These are phyloP conservation scores for Cheumatopsyche charites DNA, from an alignment of 1,140 invertebrate genomes.

Conservation along the genomic window DNA sequence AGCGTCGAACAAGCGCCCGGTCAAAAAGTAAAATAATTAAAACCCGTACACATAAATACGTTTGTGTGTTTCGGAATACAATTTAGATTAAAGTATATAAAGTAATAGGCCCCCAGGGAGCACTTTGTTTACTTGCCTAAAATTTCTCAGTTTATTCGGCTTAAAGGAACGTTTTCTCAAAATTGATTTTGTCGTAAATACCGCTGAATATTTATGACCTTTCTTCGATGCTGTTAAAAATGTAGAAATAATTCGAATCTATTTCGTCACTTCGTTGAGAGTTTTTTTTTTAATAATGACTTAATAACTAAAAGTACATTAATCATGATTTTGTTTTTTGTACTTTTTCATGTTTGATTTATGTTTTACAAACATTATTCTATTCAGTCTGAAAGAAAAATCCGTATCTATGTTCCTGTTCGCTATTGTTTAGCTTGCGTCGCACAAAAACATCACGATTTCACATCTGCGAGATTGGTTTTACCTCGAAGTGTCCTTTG, in stretches of 20 bases:
- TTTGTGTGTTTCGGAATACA: constrained; percentile 3
- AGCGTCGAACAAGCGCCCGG: too few relatives aligned
- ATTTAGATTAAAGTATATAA: constrained; percentile 29
- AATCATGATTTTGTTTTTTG: too few relatives aligned
- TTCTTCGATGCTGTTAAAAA: constrained; percentile 1
- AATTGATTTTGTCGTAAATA: constrained; percentile 33
- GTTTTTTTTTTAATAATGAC: too few relatives aligned
- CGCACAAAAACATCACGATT: too few relatives aligned
- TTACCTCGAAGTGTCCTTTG: constrained; percentile 1
- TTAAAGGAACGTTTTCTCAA: constrained; percentile 12
- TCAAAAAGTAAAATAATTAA: not conserved
- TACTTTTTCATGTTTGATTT: too few relatives aligned
- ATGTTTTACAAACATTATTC: too few relatives aligned
- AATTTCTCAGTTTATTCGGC: constrained; percentile 31
- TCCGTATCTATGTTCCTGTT: too few relatives aligned
- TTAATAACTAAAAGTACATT: too few relatives aligned
- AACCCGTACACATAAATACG: not conserved
- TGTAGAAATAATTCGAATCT: constrained; percentile 10
- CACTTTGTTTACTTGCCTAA: constrained; percentile 16
- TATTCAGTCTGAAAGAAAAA: too few relatives aligned
- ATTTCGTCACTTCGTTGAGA: too few relatives aligned
- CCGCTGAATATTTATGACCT: constrained; percentile 28
- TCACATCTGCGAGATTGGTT: not conserved
- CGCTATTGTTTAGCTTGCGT: too few relatives aligned
- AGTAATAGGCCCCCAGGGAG: constrained; percentile 18